A percentile compares a stretch with the other conserved stretches of the same genome.
Evolutionary conservation across 2,888 invertebrate genomes (phyloP).

Genomic region (Doris montereyensis): DNA sequence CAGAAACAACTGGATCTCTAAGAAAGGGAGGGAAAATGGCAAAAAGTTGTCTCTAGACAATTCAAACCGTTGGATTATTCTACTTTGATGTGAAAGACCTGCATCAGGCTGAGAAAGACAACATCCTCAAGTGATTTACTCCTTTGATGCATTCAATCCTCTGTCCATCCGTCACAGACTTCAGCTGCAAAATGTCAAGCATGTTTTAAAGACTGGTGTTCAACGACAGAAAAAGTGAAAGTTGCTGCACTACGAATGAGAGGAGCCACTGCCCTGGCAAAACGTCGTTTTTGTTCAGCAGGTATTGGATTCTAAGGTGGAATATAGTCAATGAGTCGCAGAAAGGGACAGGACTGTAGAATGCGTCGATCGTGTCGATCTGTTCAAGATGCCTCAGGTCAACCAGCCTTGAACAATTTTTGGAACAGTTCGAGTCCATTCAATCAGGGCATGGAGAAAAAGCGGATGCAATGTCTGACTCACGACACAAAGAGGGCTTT

Average conservation of each 20-base stretch:
- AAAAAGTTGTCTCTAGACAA: not conserved
- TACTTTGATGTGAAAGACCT: too few species aligned
- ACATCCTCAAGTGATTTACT: not conserved
- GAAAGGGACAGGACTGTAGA: not conserved
- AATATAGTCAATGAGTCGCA: too few species aligned
- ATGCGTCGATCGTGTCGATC: not conserved
- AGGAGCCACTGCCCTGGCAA: not conserved
- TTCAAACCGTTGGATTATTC: not conserved
- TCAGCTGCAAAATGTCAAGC: conserved; percentile 5
- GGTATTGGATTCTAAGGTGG: not conserved
- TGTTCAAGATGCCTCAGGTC: conserved; percentile 1
- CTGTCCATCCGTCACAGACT: too few species aligned
- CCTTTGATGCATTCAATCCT: not conserved
- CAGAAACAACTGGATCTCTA: too few species aligned
- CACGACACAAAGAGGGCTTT: too few species aligned
- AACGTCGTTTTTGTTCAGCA: not conserved
- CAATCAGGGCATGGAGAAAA: conserved; percentile 1
- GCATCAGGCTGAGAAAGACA: not conserved
- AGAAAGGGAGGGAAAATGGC: too few species aligned
- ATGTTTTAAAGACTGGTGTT: not conserved
- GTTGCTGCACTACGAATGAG: not conserved
- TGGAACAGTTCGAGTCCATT: not conserved
- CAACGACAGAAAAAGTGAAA: not conserved
- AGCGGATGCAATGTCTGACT: too few species aligned
- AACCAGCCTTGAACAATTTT: not conserved